Conservation (phyloP, 2,797 vertebrate species). For the Phrynocephalus vlangalii region DNA sequence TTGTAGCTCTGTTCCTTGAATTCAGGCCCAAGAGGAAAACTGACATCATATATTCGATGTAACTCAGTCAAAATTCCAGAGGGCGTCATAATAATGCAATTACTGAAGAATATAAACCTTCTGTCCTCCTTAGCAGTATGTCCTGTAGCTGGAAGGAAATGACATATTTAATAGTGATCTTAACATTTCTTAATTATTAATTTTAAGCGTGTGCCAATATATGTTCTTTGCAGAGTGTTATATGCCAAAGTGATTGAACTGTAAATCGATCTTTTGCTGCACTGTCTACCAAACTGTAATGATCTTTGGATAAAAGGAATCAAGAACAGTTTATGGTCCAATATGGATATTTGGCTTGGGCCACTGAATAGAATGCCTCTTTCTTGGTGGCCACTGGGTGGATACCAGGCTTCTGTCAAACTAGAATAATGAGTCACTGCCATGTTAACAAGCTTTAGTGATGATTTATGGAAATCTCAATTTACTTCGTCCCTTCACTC, state of each 20-base stretch:
- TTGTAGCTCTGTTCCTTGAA: too few relatives aligned
- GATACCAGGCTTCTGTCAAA: slow-evolving; percentile 24
- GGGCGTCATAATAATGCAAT: too few relatives aligned
- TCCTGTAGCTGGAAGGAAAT: too few relatives aligned
- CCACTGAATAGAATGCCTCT: not conserved
- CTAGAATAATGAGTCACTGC: slow-evolving; percentile 35
- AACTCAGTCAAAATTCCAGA: too few relatives aligned
- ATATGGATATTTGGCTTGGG: not conserved
- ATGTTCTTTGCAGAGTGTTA: not conserved
- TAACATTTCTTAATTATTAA: not conserved
- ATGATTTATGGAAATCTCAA: slow-evolving; percentile 42
- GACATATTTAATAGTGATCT: too few relatives aligned
- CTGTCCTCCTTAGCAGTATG: too few relatives aligned
- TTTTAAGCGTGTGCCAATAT: not conserved
- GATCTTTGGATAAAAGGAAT: not conserved
- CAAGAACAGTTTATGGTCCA: not conserved
- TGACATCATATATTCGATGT: too few relatives aligned
- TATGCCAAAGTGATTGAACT: not conserved
- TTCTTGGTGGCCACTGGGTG: slow-evolving; percentile 35
- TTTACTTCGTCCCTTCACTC: slow-evolving; percentile 39
- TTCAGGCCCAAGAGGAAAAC: too few relatives aligned
- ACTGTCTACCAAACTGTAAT: not conserved
- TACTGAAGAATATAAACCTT: too few relatives aligned
- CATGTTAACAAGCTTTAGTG: slow-evolving; percentile 39
- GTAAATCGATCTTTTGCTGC: not conserved